Evolutionary conservation across 2,113 vertebrate species (phyloP), one percentile per base, ranked within the genome.

Genomic region (Dicaeum eximium): DNA sequence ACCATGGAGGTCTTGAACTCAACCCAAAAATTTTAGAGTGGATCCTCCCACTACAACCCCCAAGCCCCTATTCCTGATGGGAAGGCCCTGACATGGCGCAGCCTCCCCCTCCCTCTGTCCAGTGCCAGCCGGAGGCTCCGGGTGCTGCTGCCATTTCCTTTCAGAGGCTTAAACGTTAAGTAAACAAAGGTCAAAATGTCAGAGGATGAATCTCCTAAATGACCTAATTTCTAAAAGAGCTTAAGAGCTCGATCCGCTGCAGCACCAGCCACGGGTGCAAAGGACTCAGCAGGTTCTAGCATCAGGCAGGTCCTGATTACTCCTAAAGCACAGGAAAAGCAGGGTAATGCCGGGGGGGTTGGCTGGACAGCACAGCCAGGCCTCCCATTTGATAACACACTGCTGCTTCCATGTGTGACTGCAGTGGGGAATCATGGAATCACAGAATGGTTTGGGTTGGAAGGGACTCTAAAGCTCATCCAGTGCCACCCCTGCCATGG

Each of bases 191-290:
- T 97, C 96, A 91, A 7, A 51, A 86, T 88, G 96, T 91, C 90
- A 94, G 83, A 53, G 80, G 83, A 90, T 13, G 15, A 83, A 95
- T 95, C 95, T 91, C 96, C 90, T 93, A 97, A 92, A 95, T 96
- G 96, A 97, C 96, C 97, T 97, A 95, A 95, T 97, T 97, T 96
- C 74, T 91, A 71, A 95, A 97, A 96, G 95, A 92, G 96, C 94
- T 97, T 95, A 91, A 95, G 86, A 31, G 93, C 94, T 93, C 66
- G 4, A 27, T 37, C 75, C 1, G 62, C 88, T 0, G 3, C 40
- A 14, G 72, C 10, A 6, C n/a, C 2, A 5, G 62, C 60, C 13
- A 5, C 0, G 0, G 3, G 40, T 83, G 65, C 60, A 81, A 82
- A 94, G 57, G 58, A 61, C 88, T 33, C 70, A 18, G 23, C 42